Conservation (phyloP, 2,113 vertebrate species). For the Pelvicachromis taeniatus region DNA sequence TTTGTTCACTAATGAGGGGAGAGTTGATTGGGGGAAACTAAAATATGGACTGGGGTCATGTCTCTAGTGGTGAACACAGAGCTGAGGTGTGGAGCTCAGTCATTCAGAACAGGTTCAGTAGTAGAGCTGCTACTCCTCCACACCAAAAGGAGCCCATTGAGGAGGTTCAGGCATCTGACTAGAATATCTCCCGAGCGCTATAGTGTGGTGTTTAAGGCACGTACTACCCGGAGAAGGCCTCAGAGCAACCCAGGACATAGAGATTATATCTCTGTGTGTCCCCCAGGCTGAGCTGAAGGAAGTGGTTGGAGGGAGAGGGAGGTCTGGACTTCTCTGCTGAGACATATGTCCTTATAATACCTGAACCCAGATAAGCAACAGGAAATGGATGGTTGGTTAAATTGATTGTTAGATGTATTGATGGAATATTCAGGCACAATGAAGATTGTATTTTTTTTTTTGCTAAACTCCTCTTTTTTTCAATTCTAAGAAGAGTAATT, state of each 20-base stretch:
- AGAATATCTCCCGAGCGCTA: background rate
- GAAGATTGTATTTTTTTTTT: background rate
- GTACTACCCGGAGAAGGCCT: background rate
- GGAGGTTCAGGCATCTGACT: background rate
- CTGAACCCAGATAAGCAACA: background rate
- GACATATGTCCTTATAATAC: background rate
- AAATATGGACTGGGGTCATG: background rate
- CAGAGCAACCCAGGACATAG: background rate
- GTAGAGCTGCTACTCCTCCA: background rate
- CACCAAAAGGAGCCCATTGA: background rate
- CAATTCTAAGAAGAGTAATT: background rate
- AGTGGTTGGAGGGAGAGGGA: background rate
- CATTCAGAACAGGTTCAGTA: background rate
- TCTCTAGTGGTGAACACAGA: background rate
- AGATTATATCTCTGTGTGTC: background rate
- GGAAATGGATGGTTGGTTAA: background rate
- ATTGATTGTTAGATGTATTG: background rate
- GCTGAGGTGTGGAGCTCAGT: background rate
- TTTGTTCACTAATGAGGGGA: background rate
- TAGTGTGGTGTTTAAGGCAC: background rate
- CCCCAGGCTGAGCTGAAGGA: background rate
- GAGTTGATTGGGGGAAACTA: background rate
- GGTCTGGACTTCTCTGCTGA: background rate
- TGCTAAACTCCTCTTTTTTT: background rate
- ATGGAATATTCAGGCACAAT: background rate